phyloP scores from a whole-genome alignment of 2,888 invertebrate genomes.

The Philaethria dido region DNA sequence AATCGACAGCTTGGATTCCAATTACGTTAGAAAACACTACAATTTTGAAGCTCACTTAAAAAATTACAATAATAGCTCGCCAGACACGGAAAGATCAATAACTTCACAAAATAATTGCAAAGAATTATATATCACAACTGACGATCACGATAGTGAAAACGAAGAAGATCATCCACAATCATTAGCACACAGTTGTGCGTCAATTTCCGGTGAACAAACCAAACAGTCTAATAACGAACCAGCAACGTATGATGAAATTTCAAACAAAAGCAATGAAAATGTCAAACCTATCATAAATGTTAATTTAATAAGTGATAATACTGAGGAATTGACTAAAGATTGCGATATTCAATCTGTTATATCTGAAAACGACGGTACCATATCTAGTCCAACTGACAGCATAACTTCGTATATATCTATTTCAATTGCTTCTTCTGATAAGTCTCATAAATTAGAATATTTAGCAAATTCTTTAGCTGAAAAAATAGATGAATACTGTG shows the following conservation, averaged over 20 bases:
- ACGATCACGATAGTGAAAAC: constrained; percentile 70
- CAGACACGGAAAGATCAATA: constrained; percentile 72
- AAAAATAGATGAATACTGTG: constrained; percentile 82
- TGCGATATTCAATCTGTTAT: constrained; percentile 67
- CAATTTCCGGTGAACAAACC: constrained; percentile 65
- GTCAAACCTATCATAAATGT: background rate
- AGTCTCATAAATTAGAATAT: constrained; percentile 78
- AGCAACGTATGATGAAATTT: constrained; percentile 63
- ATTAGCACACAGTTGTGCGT: constrained; percentile 74
- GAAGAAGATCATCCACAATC: constrained; percentile 72
- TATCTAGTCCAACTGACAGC: constrained; percentile 78
- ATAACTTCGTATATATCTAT: constrained; percentile 81
- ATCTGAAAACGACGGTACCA: constrained; percentile 78
- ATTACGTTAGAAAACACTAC: constrained; percentile 83
- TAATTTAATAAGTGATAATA: constrained; percentile 19
- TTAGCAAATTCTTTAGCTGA: constrained; percentile 79
- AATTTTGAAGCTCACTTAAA: constrained; percentile 78
- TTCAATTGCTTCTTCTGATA: constrained; percentile 79
- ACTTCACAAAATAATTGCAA: constrained; percentile 66
- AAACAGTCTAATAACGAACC: constrained; percentile 50
- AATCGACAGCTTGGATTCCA: constrained; percentile 84
- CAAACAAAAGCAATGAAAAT: constrained; percentile 51
- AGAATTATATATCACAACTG: constrained; percentile 71
- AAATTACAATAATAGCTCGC: constrained; percentile 76
- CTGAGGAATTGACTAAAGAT: constrained; percentile 52